These are phyloP conservation scores for Sinopyrophorus schimmeli DNA, from an alignment of 2,888 invertebrate species.

Conservation along the genomic window DNA sequence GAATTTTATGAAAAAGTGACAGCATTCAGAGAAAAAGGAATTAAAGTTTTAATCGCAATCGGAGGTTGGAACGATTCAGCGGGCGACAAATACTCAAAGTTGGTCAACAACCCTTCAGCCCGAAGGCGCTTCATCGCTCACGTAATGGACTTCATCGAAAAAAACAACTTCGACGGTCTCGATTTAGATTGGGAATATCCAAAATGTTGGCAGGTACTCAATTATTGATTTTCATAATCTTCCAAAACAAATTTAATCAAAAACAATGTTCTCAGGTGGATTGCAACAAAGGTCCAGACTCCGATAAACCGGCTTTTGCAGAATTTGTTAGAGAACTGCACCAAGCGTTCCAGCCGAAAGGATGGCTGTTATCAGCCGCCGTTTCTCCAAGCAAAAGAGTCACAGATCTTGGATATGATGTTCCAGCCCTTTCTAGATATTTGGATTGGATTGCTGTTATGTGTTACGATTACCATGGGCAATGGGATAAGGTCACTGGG, in stretches of 20 bases:
- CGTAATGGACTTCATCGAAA: constrained; percentile 75
- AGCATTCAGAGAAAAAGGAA: constrained; percentile 69
- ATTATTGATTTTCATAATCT: too few relatives aligned
- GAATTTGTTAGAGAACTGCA: constrained; percentile 75
- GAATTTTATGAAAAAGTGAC: constrained; percentile 88
- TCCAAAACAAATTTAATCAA: too few relatives aligned
- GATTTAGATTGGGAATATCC: constrained; percentile 96
- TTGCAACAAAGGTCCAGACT: constrained; percentile 78
- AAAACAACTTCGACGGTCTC: constrained; percentile 84
- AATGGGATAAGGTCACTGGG: constrained; percentile 89
- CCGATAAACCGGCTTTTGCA: constrained; percentile 80
- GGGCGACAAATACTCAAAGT: constrained; percentile 83
- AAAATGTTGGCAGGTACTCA: constrained; percentile 85
- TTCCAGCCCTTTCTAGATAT: constrained; percentile 72
- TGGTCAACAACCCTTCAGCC: constrained; percentile 74
- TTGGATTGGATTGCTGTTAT: constrained; percentile 91
- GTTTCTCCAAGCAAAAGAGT: constrained; percentile 85
- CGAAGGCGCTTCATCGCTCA: constrained; percentile 75
- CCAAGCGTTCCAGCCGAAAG: constrained; percentile 70
- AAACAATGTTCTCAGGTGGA: constrained; percentile 68
- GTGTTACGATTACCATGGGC: constrained; percentile 90
- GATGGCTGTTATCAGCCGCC: constrained; percentile 76
- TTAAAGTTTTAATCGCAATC: constrained; percentile 83
- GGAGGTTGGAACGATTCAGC: constrained; percentile 96
- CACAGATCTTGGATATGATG: constrained; percentile 83